phyloP scores from a whole-genome alignment of 2,113 vertebrate species.

The Solenodon paradoxus region DNA sequence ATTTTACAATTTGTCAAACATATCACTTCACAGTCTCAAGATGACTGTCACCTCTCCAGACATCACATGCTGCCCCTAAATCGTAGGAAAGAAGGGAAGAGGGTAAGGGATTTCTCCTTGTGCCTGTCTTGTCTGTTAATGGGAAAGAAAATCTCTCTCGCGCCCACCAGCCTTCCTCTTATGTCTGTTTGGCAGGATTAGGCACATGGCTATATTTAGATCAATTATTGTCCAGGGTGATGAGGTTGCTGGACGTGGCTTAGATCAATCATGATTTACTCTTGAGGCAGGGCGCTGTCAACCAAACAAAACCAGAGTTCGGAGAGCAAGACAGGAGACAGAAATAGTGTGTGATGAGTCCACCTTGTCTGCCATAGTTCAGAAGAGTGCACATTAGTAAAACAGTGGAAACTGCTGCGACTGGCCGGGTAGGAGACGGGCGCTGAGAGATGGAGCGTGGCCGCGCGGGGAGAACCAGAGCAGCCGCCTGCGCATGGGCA shows the following conservation, averaged over 20 bases:
- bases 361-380: not conserved
- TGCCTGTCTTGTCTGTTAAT: not conserved
- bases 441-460: not conserved
- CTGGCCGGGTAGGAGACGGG: not conserved
- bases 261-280: not conserved
- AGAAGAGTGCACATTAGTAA: not conserved
- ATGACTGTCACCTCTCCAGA: not conserved
- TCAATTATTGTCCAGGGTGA: too few relatives aligned
- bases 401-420: not conserved
- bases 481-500: too few relatives aligned
- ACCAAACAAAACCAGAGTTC: not conserved
- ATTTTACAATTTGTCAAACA: too few relatives aligned
- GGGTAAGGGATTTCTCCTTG: not conserved
- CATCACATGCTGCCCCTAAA: not conserved
- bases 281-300: not conserved
- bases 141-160: not conserved
- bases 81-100: not conserved
- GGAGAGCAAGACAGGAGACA: not conserved
- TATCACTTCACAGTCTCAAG: not conserved
- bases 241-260: not conserved
- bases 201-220: not conserved
- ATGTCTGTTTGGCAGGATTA: rapidly evolving
- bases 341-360: too few relatives aligned
- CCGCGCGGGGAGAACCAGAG: not conserved
- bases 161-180: not conserved